These are phyloP conservation scores for Lophura nycthemera DNA, from an alignment of 2,113 vertebrate species.

Conservation along the genomic window DNA sequence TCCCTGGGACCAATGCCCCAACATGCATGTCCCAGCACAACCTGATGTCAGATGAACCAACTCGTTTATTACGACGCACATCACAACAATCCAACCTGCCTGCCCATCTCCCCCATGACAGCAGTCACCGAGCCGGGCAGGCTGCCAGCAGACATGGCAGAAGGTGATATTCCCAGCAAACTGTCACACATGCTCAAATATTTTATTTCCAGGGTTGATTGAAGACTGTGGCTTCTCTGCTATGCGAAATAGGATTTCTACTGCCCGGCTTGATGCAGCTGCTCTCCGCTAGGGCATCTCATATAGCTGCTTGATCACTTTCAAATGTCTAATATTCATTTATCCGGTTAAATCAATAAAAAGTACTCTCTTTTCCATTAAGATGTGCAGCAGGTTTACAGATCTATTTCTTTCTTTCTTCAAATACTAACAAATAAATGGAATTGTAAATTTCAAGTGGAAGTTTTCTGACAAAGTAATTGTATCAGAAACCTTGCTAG, in stretches of 20 bases:
- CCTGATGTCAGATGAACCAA: fast-evolving
- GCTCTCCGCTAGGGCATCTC: background rate
- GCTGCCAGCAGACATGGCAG: background rate
- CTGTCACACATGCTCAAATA: slow-evolving; percentile 34
- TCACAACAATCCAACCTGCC: background rate
- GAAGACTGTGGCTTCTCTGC: background rate
- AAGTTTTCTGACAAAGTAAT: slow-evolving; percentile 18
- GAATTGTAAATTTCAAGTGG: slow-evolving; percentile 16
- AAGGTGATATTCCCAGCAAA: slow-evolving; percentile 52
- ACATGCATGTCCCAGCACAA: background rate
- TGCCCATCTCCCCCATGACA: background rate
- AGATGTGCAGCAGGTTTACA: slow-evolving; percentile 28
- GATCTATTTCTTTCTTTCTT: slow-evolving; percentile 23
- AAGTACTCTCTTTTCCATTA: slow-evolving; percentile 41
- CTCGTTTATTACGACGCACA: background rate
- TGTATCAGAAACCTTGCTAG: slow-evolving; percentile 6
- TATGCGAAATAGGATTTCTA: slow-evolving; percentile 17
- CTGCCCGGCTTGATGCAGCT: background rate
- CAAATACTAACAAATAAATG: slow-evolving; percentile 21
- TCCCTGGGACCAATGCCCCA: background rate
- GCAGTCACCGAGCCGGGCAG: background rate
- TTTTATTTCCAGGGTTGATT: slow-evolving; percentile 33
- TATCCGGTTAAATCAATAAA: slow-evolving; percentile 40
- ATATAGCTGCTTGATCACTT: background rate
- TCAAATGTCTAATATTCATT: slow-evolving; percentile 35